Base-by-base conservation (phyloP, 2,888 invertebrate species). In the Artemia sinica region DNA sequence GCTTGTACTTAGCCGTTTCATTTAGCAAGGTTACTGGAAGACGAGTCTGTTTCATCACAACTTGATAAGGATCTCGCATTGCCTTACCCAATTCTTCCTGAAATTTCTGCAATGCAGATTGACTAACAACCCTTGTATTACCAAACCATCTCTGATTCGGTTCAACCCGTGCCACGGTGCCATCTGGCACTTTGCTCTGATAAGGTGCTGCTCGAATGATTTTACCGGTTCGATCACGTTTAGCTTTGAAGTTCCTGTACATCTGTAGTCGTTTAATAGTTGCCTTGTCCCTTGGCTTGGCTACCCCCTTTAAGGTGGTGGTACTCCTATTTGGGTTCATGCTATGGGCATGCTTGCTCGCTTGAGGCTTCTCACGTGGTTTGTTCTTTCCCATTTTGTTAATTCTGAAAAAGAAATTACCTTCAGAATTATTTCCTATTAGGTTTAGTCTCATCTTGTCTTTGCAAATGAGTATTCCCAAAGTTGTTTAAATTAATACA, bases 131-230 rank as follows among this genome's bases (percentile, higher is more conserved):
- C 72, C 95, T 84, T 0, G 97, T 95, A 77, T 99, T 99, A 14
- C 96, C 95, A 79, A 99, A 99, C 98, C 98, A 99, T 77, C 89
- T 92, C 75, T 94, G 91, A 74, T 91, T 95, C 3, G 98, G 98
- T 79, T 96, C 98, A 0, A 99, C 91, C 71, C 97, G 83, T 50
- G 96, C 92, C 76, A 88, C 85, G 1, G 91, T 87, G 48, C 98
- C 98, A 50, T 94, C 86, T 13, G 88, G 81, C 41, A 94, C 80
- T 80, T 86, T 86, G 66, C 88, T 89, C 79, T 98, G 98, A 78
- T 93, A 99, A 0, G 97, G 96, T 0, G 98, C 98, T 49, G 96
- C 89, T 52, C 86, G 86, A 66, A 95, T 79, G 69, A 99, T 94
- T 82, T 95, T 91, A 67, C 97, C 85, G 66, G 74, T 74, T 49